A percentile compares a stretch with the other conserved stretches of the same genome.
phyloP scores from a whole-genome alignment of 2,888 invertebrate species.

The Sturmia bella region DNA sequence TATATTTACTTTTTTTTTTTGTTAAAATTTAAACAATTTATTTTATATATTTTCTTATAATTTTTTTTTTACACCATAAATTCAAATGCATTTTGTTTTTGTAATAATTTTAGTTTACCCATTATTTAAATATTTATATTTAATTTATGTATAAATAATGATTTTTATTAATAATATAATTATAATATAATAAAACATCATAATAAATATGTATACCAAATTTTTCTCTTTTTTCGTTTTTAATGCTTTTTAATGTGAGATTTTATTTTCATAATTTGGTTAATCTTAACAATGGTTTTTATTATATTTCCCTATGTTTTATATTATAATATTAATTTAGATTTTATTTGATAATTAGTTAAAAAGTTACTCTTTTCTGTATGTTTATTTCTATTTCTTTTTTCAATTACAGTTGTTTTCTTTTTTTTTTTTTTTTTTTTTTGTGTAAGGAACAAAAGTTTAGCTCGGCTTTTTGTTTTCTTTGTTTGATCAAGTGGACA shows the following conservation, averaged over 20 bases:
- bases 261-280: constrained; percentile 48
- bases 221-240: constrained; percentile 70
- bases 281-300: constrained; percentile 63
- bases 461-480: constrained; percentile 19
- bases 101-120: constrained; percentile 68
- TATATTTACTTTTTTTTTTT: constrained; percentile 51
- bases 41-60: constrained; percentile 59
- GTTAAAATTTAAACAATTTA: constrained; percentile 69
- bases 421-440: constrained; percentile 27
- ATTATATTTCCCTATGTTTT: constrained; percentile 59
- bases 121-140: constrained; percentile 72
- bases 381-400: constrained; percentile 36
- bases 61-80: constrained; percentile 77
- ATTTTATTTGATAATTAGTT: constrained; percentile 51
- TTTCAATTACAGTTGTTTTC: constrained; percentile 32
- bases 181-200: constrained; percentile 76
- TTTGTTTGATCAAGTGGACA: constrained; percentile 15
- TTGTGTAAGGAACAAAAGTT: constrained; percentile 65
- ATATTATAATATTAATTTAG: constrained; percentile 44
- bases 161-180: constrained; percentile 76
- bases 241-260: constrained; percentile 1
- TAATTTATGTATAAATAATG: constrained; percentile 66
- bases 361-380: constrained; percentile 46
- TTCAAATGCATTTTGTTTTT: constrained; percentile 75
- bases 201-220: constrained; percentile 77